phyloP scores from a whole-genome alignment of 2,888 invertebrate species.

The Andrena trimmerana region DNA sequence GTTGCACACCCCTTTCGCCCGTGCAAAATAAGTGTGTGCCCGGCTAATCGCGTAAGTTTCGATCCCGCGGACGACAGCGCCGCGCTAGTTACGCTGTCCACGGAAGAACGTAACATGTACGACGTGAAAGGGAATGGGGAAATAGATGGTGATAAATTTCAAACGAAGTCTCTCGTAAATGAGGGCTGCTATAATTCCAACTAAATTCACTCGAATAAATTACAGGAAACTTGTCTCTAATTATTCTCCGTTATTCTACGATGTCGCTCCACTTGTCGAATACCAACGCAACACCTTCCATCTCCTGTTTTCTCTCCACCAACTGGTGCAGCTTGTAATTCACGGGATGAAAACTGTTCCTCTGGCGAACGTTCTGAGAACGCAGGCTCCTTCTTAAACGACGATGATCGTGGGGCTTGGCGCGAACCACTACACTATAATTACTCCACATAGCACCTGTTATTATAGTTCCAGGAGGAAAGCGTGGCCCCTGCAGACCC shows the following conservation, averaged over 20 bases:
- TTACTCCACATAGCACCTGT: conserved; percentile 71
- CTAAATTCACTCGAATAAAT: neutral
- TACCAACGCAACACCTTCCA: neutral
- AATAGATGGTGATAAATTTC: too few relatives aligned
- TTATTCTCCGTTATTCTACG: neutral
- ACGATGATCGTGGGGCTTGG: conserved; percentile 23
- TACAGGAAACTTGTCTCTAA: neutral
- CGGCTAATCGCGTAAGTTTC: too few relatives aligned
- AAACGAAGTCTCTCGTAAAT: too few relatives aligned
- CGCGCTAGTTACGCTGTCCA: too few relatives aligned
- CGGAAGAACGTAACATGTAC: too few relatives aligned
- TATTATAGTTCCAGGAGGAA: conserved; percentile 68
- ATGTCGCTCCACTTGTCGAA: neutral
- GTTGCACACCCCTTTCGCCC: neutral
- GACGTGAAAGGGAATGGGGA: too few relatives aligned
- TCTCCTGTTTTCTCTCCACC: neutral
- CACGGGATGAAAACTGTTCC: neutral
- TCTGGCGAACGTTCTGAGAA: neutral
- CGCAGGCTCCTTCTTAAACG: conserved; percentile 25
- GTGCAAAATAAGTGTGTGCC: neutral
- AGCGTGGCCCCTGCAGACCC: conserved; percentile 42
- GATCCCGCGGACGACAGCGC: too few relatives aligned
- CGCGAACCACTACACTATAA: conserved; percentile 55
- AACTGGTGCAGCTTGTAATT: neutral
- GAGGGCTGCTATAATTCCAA: too few relatives aligned